phyloP scores from a whole-genome alignment of 2,113 vertebrate genomes.

The Circaetus gallicus region DNA sequence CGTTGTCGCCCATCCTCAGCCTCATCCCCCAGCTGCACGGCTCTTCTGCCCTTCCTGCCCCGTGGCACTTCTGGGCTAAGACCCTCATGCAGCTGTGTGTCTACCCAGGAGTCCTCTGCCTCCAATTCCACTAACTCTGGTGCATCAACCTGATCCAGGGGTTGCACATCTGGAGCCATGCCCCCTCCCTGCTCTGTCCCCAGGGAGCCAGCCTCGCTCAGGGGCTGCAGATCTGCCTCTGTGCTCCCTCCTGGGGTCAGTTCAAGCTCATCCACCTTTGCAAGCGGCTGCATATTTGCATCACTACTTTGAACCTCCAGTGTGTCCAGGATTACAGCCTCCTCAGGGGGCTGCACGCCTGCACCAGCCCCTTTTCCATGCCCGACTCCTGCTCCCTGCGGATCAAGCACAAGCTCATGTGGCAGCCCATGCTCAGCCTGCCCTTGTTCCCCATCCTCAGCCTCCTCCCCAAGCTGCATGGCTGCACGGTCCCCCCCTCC shows the following conservation, averaged over 20 bases:
- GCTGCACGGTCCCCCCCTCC: background rate
- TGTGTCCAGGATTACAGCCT: accelerated
- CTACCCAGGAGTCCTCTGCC: background rate
- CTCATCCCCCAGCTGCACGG: accelerated
- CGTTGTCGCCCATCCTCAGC: background rate
- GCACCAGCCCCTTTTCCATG: background rate
- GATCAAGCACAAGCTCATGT: too few relatives aligned
- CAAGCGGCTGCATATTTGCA: background rate
- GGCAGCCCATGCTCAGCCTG: background rate
- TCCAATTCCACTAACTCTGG: background rate
- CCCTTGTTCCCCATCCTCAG: background rate
- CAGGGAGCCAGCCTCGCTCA: accelerated
- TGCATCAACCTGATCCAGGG: accelerated
- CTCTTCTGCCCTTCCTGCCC: background rate
- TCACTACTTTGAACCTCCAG: background rate
- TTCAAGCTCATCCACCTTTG: background rate
- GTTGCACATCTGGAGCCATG: accelerated
- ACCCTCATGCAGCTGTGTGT: accelerated
- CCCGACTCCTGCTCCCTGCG: accelerated
- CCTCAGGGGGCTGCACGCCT: accelerated
- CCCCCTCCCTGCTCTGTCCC: background rate
- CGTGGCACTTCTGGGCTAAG: background rate
- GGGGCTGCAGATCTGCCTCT: background rate
- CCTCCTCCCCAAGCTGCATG: accelerated
- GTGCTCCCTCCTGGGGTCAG: background rate